These are phyloP conservation scores for Pangasius sanitwongsei DNA, from an alignment of 2,797 vertebrate genomes.

Conservation along the genomic window DNA sequence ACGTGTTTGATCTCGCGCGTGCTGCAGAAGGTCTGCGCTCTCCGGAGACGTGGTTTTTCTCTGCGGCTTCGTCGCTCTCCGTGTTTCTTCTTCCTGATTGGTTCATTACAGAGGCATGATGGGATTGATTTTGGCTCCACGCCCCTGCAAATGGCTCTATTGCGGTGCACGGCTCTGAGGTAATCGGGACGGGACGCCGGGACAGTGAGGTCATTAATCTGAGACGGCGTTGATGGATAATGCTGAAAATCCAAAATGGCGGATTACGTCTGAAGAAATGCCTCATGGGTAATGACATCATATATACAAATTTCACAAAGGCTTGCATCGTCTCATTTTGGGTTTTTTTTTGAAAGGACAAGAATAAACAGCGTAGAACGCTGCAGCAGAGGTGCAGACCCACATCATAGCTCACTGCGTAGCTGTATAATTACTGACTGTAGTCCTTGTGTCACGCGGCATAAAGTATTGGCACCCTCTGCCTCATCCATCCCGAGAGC, in stretches of 20 bases:
- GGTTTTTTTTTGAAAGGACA: background rate
- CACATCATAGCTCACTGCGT: background rate
- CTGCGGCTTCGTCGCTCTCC: background rate
- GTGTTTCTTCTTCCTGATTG: constrained; percentile 31
- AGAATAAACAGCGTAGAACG: background rate
- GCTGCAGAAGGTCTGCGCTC: constrained; percentile 20
- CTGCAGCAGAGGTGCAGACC: background rate
- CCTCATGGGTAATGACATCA: constrained; percentile 7
- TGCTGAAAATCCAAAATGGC: constrained; percentile 22
- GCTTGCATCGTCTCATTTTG: background rate
- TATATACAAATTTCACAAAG: constrained; percentile 16
- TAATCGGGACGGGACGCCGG: constrained; percentile 45
- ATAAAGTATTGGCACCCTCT: background rate
- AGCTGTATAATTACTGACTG: background rate
- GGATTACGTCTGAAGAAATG: constrained; percentile 9
- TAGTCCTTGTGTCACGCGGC: background rate
- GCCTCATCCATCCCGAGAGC: background rate
- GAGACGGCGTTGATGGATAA: constrained; percentile 54
- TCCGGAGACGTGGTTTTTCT: constrained; percentile 28
- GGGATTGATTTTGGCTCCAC: constrained; percentile 43
- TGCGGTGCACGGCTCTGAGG: constrained; percentile 37
- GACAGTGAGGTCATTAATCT: constrained; percentile 57
- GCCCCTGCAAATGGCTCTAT: constrained; percentile 43
- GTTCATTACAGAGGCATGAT: constrained; percentile 48
- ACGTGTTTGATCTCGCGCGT: background rate